phyloP scores from a whole-genome alignment of 2,888 invertebrate species.

The Diarsia mendica region DNA sequence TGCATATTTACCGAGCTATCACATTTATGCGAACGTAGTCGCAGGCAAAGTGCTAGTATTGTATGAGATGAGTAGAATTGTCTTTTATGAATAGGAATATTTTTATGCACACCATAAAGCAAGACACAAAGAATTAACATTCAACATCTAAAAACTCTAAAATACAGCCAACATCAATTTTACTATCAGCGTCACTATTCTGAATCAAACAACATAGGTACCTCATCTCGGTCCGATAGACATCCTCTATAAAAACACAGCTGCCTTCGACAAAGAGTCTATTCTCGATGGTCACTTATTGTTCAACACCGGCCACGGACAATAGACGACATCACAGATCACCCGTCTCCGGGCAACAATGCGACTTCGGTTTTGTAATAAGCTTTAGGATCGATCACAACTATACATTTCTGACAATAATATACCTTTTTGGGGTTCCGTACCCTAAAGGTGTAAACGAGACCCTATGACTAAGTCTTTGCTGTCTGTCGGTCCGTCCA shows the following conservation, averaged over 20 bases:
- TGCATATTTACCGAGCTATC: too few relatives aligned
- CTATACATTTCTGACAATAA: conserved; percentile 73
- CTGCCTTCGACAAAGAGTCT: conserved; percentile 83
- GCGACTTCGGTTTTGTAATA: conserved; percentile 81
- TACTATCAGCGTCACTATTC: conserved; percentile 30
- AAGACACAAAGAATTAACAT: conserved; percentile 7
- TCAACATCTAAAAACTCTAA: conserved; percentile 13
- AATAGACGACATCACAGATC: conserved; percentile 85
- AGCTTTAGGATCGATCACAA: conserved; percentile 79
- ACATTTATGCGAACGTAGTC: too few relatives aligned
- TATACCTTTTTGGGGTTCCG: conserved; percentile 66
- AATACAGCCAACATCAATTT: conserved; percentile 16
- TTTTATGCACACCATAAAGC: conserved; percentile 34
- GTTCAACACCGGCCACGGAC: conserved; percentile 82
- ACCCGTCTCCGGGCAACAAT: conserved; percentile 82
- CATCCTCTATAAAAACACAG: conserved; percentile 85
- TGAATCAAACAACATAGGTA: conserved; percentile 71
- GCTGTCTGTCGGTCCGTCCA: not conserved
- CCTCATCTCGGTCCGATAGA: conserved; percentile 78
- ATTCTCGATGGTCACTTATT: conserved; percentile 87
- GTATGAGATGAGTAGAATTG: not conserved
- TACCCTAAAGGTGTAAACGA: not conserved
- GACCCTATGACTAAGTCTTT: not conserved
- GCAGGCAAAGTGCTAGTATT: too few relatives aligned
- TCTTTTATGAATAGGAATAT: not conserved